These are phyloP conservation scores for Sympetrum striolatum DNA, from an alignment of 2,888 invertebrate species.

Conservation along the genomic window DNA sequence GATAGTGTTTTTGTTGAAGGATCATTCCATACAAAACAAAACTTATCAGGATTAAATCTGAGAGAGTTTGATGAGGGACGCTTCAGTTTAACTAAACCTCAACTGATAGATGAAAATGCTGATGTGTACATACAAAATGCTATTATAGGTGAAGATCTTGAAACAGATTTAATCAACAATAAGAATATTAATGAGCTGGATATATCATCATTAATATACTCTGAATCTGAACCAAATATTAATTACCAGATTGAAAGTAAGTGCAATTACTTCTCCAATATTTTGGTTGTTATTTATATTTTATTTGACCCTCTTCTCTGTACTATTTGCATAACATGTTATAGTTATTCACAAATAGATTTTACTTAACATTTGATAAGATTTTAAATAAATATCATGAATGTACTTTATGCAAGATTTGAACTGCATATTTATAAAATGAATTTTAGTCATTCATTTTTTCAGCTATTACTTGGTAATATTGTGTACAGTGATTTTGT, in stretches of 20 bases:
- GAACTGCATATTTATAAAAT: too few species aligned
- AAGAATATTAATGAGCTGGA: neutral
- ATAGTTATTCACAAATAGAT: too few species aligned
- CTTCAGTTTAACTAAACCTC: neutral
- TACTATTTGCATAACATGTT: too few species aligned
- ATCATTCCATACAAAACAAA: neutral
- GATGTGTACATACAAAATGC: neutral
- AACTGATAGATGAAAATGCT: neutral
- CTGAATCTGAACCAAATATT: neutral
- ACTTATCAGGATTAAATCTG: neutral
- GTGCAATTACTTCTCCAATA: neutral
- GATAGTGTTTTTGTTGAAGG: neutral
- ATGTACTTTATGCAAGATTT: too few species aligned
- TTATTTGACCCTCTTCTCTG: too few species aligned
- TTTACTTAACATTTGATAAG: too few species aligned
- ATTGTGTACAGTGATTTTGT: too few species aligned
- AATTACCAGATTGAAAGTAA: conserved; percentile 1
- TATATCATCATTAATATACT: neutral
- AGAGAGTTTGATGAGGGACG: neutral
- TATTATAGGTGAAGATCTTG: conserved; percentile 1
- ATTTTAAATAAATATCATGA: too few species aligned
- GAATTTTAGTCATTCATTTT: too few species aligned
- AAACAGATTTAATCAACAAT: neutral
- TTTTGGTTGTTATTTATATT: too few species aligned
- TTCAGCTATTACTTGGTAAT: too few species aligned